Evolutionary conservation across 1,140 invertebrate species (phyloP).

Genomic region (Proctacanthus coquilletti): DNA sequence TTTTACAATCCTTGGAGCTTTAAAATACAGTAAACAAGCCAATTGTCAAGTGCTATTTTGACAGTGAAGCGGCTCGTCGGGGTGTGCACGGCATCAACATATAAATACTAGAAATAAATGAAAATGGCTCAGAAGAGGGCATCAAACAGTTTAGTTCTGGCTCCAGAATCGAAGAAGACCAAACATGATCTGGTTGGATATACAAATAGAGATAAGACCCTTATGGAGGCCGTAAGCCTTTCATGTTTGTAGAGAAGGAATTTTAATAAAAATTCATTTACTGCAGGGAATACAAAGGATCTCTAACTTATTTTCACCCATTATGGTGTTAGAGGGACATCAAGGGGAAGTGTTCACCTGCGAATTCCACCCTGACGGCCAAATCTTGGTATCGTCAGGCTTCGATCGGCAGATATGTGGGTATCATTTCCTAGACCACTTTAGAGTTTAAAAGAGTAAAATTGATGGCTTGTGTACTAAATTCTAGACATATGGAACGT

Average conservation of each 20-base stretch:
- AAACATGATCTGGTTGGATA: conserved; percentile 40
- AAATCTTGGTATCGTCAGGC: conserved; percentile 85
- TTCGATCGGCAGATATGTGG: conserved; percentile 94
- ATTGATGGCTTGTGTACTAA: conserved; percentile 4
- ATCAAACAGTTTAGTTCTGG: conserved; percentile 36
- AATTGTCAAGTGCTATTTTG: no score
- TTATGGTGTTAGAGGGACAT: conserved; percentile 94
- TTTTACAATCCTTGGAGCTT: no score
- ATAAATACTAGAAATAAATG: no score
- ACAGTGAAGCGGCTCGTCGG: no score
- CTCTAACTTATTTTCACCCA: conserved; percentile 79
- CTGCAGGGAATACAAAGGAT: conserved; percentile 51
- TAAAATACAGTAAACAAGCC: no score
- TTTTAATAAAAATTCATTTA: background rate
- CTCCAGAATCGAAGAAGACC: conserved; percentile 44
- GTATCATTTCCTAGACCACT: conserved; percentile 21
- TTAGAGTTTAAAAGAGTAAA: no score
- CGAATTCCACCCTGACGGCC: conserved; percentile 93
- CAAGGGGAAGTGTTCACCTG: conserved; percentile 88
- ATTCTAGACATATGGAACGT: conserved; percentile 88
- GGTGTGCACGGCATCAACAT: no score
- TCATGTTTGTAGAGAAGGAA: background rate
- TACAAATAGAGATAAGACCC: conserved; percentile 25
- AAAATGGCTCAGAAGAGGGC: conserved; percentile 22
- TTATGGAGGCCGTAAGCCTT: conserved; percentile 23